Conservation (phyloP, 2,797 vertebrate species). For the Benthosema pterotum region DNA sequence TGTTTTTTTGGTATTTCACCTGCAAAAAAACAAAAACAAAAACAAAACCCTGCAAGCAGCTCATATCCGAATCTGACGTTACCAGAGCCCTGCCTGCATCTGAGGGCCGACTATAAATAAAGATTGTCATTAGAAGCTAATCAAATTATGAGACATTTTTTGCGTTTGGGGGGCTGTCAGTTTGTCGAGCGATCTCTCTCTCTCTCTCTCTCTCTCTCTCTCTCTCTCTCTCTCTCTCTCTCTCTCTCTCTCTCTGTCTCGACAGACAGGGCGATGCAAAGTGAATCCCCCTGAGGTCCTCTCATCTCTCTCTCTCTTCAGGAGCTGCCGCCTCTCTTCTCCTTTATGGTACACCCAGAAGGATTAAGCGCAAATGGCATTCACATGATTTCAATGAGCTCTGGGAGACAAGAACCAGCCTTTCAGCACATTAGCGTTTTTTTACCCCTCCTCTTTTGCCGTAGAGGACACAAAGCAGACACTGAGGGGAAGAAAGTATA, state of each 20-base stretch:
- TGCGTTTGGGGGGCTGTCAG: constrained; percentile 79
- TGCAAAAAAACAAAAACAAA: too few relatives aligned
- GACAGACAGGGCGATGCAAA: constrained; percentile 64
- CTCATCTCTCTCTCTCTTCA: constrained; percentile 81
- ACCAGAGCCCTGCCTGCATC: constrained; percentile 65
- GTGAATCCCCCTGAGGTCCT: constrained; percentile 82
- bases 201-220: constrained; percentile 19
- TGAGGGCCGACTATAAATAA: constrained; percentile 81
- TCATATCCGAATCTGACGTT: constrained; percentile 69
- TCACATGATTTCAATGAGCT: constrained; percentile 83
- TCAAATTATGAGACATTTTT: constrained; percentile 83
- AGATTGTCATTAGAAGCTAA: constrained; percentile 83
- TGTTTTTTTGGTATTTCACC: constrained; percentile 65
- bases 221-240: constrained; percentile 5
- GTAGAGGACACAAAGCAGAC: constrained; percentile 79
- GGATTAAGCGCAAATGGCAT: constrained; percentile 83
- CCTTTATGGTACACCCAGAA: constrained; percentile 79
- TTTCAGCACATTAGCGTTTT: constrained; percentile 81
- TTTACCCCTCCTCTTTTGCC: constrained; percentile 27
- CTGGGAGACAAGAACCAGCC: constrained; percentile 75
- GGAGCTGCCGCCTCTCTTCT: constrained; percentile 78
- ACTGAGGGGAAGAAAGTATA: constrained; percentile 41
- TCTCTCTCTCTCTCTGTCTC: constrained; percentile 49
- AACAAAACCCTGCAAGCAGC: constrained; percentile 53
- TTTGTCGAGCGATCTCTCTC: constrained; percentile 61